Conservation (phyloP, 2,888 invertebrate genomes). For the Labia minor region DNA sequence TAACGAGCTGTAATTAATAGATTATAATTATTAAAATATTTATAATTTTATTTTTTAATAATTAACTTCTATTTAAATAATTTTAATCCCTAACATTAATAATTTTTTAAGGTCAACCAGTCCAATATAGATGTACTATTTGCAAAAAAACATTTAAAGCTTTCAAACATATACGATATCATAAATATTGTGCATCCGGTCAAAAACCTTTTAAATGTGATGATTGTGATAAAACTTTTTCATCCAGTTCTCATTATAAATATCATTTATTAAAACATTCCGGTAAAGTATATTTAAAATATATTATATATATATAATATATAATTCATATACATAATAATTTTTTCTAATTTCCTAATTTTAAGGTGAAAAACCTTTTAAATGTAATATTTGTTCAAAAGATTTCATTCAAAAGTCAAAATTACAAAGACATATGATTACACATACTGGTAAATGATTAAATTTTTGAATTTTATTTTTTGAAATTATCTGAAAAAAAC, state of each 20-base stretch:
- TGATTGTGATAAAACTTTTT: neutral
- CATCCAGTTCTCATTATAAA: neutral
- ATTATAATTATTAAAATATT: no score
- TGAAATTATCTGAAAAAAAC: neutral
- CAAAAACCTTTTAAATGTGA: neutral
- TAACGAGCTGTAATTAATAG: no score
- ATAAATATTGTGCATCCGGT: neutral
- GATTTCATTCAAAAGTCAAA: neutral
- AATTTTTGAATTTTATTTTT: neutral
- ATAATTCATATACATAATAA: no score
- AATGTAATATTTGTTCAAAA: neutral
- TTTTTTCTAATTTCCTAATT: no score
- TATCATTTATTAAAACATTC: neutral
- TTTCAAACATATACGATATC: neutral
- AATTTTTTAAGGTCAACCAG: neutral
- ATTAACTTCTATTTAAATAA: no score
- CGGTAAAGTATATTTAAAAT: neutral
- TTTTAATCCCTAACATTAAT: no score
- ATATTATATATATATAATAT: no score
- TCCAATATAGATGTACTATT: neutral
- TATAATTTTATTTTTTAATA: no score
- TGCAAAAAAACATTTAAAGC: neutral
- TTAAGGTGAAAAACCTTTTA: slow-evolving; percentile 4
- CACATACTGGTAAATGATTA: neutral
- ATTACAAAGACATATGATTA: neutral